Conservation (phyloP, 2,113 vertebrate species). For the Progne subis region DNA sequence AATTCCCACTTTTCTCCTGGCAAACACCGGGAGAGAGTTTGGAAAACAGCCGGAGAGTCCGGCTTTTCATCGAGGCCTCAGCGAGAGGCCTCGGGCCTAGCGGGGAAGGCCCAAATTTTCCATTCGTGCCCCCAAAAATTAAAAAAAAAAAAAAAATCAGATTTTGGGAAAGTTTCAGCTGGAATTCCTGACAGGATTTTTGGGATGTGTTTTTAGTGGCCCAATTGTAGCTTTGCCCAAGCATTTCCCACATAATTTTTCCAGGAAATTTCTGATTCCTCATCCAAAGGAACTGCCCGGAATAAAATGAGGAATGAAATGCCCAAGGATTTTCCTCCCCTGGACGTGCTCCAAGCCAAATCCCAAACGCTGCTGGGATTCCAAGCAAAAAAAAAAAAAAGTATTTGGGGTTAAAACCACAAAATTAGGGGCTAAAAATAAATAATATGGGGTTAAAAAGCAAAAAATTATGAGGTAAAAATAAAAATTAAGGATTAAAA, state of each 20-base stretch:
- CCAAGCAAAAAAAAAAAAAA: not conserved
- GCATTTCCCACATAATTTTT: accelerated
- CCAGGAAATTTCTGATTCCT: not conserved
- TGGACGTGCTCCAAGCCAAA: not conserved
- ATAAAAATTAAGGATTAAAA: not conserved
- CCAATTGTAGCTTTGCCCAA: too few species aligned
- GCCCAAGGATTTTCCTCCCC: not conserved
- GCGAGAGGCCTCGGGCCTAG: not conserved
- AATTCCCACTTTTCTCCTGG: not conserved
- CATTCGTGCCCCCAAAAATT: not conserved
- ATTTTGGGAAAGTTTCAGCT: not conserved
- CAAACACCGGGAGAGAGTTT: accelerated
- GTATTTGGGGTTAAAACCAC: too few species aligned
- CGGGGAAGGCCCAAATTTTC: not conserved
- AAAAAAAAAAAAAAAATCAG: not conserved
- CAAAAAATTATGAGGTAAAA: not conserved
- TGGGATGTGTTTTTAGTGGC: not conserved
- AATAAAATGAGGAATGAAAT: not conserved
- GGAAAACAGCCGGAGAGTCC: accelerated
- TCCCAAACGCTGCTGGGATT: not conserved
- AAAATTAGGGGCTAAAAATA: too few species aligned
- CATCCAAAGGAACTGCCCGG: not conserved
- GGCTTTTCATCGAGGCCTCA: accelerated
- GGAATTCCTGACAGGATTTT: not conserved
- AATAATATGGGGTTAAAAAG: too few species aligned